Conservation (phyloP, 2,113 vertebrate species). For the Poeciliopsis occidentalis region DNA sequence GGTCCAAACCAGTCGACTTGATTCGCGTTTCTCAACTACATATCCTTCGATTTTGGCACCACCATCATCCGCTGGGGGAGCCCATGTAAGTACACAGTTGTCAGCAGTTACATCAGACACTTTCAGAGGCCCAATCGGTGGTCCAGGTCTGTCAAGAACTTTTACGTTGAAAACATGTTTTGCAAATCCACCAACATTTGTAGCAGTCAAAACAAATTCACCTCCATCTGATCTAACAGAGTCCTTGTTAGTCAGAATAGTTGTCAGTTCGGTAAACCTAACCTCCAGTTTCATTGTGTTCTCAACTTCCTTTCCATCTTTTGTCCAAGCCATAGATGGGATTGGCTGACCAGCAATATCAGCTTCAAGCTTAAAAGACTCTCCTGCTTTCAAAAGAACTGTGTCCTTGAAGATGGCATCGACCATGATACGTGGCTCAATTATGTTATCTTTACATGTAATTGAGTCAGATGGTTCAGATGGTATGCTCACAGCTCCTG, state of each 20-base stretch:
- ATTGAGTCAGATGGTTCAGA: conserved; percentile 94
- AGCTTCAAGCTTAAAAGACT: conserved; percentile 93
- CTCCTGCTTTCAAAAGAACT: conserved; percentile 91
- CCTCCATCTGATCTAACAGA: conserved; percentile 92
- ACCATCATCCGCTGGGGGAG: conserved; percentile 91
- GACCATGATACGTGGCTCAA: conserved; percentile 94
- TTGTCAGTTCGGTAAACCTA: conserved; percentile 89
- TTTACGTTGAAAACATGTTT: conserved; percentile 96
- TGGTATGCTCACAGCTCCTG: conserved; percentile 90
- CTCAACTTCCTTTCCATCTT: conserved; percentile 94
- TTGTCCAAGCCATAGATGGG: conserved; percentile 94
- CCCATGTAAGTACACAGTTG: conserved; percentile 91
- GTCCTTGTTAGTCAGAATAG: conserved; percentile 90
- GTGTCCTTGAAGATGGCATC: conserved; percentile 93
- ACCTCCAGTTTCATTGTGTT: conserved; percentile 90
- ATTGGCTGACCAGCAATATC: conserved; percentile 93
- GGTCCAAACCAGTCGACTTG: conserved; percentile 96
- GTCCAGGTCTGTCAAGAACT: conserved; percentile 96
- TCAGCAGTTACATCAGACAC: conserved; percentile 91
- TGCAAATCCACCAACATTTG: conserved; percentile 94
- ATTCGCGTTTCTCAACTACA: conserved; percentile 95
- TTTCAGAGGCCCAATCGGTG: conserved; percentile 89
- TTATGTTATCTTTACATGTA: conserved; percentile 92
- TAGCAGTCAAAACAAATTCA: conserved; percentile 91
- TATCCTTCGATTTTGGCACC: conserved; percentile 94